Evolutionary conservation across 2,888 invertebrate species (phyloP), one percentile per base, ranked within the genome.

Genomic region (Cerastoderma edule): DNA sequence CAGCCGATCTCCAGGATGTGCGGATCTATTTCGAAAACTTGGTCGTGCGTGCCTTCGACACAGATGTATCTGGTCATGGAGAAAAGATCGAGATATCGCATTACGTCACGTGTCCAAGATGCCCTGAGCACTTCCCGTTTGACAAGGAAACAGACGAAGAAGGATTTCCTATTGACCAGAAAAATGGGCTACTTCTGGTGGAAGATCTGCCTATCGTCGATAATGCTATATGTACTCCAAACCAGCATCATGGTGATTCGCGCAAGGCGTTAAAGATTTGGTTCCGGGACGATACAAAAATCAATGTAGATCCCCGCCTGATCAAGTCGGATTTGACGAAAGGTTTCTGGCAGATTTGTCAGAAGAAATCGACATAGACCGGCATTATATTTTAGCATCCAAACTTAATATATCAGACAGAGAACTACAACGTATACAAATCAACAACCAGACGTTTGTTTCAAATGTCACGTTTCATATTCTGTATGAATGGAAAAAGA

Each of bases 41-140:
- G 39, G 39, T 60, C 22, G 13, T 39, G 4, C 16, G 39, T 10
- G 60, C 30, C 5, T 60, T 60, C 27, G 39, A 39, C 5, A 39
- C 30, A 28, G 32, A 60, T 33, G 30, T 13, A 16, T 39, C 35
- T 19, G 35, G 27, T 13, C 16, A 35, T 24, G 22, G 30, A 16
- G 8, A 22, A 1, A 22, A 27, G 24, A 24, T 32, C 5, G 24
- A 39, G 2, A 60, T 30, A 35, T 8, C 33, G 22, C 27, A 24
- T 22, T 24, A 39, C 10, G 39, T 60, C n/a, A 60, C 28, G 24
- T 60, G 60, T 39, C 60, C 60, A 24, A 24, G 27, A n/a, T 60
- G 60, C n/a, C 39, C 35, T 10, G 35, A 35, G 24, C 60, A 39
- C 16, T 60, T 60, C 27, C 56, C 56, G 6, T 39, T 39, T 60